Evolutionary conservation across 2,888 invertebrate species (phyloP), one percentile per base, ranked within the genome.

Genomic region (Oasisia sp.): DNA sequence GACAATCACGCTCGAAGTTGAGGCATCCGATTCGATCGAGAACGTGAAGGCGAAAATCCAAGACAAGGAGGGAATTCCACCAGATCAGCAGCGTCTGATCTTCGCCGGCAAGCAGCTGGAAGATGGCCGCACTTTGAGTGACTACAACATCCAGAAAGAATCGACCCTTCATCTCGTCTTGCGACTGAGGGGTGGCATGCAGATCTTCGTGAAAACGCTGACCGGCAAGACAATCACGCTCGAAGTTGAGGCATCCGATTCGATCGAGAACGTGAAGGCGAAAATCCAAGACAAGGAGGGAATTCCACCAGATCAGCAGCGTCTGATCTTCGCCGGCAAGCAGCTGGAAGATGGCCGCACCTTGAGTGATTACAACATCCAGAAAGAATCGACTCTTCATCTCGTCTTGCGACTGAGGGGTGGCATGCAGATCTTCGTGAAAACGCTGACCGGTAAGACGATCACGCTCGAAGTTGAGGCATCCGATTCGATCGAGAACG

Each of bases 111-210:
- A 98, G 96, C 99, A 99, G 96, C 96, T 99, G 95, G 98, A 98
- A 97, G 98, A 99, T 97, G 98, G 98, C 8, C 97, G 98, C 92
- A 98, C 98, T 3, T 97, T 99, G 45, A 98, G 98, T 0, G 99
- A 99, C 96, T 99, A 99, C 97, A 99, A 99, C 96, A 99, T 99
- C 96, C 98, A 99, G 97, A 98, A 99, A 96, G 98, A 98, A 96
- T 99, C 99, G 0, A 99, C 99, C 19, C 97, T 99, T 94, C 99
- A 99, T 96, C 94, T 97, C 97, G 99, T 99, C 93, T 97, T 99
- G 93, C 98, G 99, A 97, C 97, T 99, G 94, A 97, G 99, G 45
- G 94, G 94, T 90, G 94, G 94, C 91, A 94, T 94, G 94, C 94
- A 94, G 92, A 94, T 94, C 97, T 99, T 96, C 94, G 96, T 96